Evolutionary conservation across 2,797 vertebrate species (phyloP).

Genomic region (Mus minutoides): DNA sequence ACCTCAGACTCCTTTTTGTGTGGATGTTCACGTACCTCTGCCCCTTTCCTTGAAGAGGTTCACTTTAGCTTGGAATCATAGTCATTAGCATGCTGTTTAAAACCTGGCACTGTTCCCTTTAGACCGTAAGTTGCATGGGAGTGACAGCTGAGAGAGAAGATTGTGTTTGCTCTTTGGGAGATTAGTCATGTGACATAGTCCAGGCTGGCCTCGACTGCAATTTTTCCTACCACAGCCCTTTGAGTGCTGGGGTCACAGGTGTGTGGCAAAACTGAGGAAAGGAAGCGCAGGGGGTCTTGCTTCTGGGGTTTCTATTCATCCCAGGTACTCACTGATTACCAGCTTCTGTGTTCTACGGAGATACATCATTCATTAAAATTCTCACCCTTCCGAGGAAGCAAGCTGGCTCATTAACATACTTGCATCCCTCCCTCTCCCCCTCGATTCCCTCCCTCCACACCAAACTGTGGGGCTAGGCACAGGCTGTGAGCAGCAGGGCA

Average conservation of each 20-base stretch:
- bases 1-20: neutral
- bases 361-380: neutral
- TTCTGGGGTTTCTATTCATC: constrained; percentile 20
- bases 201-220: neutral
- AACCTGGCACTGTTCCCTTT: neutral
- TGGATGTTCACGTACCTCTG: neutral
- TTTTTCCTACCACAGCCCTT: neutral
- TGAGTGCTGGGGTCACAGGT: neutral
- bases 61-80: neutral
- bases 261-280: neutral
- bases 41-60: neutral
- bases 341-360: neutral
- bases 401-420: neutral
- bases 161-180: neutral
- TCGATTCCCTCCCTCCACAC: neutral
- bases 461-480: neutral
- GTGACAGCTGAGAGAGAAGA: neutral
- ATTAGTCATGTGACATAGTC: neutral
- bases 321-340: neutral
- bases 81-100: neutral
- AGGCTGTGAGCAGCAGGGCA: neutral
- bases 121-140: neutral
- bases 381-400: neutral
- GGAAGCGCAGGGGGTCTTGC: neutral
- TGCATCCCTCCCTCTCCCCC: neutral